Evolutionary conservation across 2,888 invertebrate species (phyloP).

Genomic region (Orthosia gracilis): DNA sequence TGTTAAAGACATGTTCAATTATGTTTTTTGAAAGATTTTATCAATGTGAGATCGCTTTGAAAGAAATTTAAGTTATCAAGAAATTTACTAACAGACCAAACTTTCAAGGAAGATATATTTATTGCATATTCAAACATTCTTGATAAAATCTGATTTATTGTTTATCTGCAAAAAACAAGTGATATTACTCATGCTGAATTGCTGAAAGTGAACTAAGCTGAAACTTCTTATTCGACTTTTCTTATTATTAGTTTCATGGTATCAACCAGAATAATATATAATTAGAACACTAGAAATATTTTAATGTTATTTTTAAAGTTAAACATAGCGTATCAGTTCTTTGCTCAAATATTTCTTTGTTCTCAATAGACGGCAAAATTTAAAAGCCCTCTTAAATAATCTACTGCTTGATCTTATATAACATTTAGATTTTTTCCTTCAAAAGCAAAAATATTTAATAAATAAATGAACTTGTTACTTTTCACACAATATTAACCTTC

Average conservation of each 20-base stretch:
- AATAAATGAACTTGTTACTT: slow-evolving; percentile 3
- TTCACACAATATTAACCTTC: background rate
- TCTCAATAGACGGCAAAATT: background rate
- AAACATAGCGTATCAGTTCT: background rate
- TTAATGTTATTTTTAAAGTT: slow-evolving; percentile 3
- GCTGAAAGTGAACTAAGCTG: slow-evolving; percentile 10
- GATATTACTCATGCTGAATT: slow-evolving; percentile 11
- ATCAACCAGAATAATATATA: slow-evolving; percentile 3
- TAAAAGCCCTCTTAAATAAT: background rate
- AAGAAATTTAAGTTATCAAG: slow-evolving; percentile 4
- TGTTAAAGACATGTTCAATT: background rate
- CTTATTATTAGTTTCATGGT: slow-evolving; percentile 2
- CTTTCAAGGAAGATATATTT: slow-evolving; percentile 26
- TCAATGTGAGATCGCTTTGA: slow-evolving; percentile 1
- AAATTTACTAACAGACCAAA: slow-evolving; percentile 14
- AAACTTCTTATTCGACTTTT: slow-evolving; percentile 9
- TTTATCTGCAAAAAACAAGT: slow-evolving; percentile 23
- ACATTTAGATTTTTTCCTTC: background rate
- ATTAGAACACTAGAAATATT: slow-evolving; percentile 19
- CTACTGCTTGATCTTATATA: background rate
- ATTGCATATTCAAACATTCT: slow-evolving; percentile 6
- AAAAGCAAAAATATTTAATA: background rate
- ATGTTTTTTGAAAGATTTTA: background rate
- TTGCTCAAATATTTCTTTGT: background rate
- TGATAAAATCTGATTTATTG: slow-evolving; percentile 40